Percentiles rank a stretch among this genome's conserved stretches.
Evolutionary conservation across 1,140 invertebrate genomes (phyloP).

Genomic region (Calliphora vicina): DNA sequence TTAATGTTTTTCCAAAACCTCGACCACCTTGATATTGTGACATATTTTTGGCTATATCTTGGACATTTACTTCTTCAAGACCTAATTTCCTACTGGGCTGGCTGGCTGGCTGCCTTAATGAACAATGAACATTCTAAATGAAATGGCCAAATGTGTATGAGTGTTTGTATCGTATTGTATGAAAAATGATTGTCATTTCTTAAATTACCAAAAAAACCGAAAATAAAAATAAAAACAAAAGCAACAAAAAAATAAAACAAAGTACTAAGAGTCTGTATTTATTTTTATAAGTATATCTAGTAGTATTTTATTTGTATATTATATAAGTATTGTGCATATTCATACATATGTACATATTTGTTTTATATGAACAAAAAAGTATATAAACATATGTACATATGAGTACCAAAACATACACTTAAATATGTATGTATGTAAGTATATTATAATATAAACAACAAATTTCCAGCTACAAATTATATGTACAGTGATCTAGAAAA

Average conservation of each 20-base stretch:
- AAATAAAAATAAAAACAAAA: not conserved
- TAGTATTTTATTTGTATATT: not conserved
- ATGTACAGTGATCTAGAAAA: too few relatives aligned
- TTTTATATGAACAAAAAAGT: not conserved
- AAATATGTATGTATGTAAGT: too few relatives aligned
- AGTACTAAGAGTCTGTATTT: not conserved
- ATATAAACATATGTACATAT: not conserved
- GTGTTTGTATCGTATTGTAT: not conserved
- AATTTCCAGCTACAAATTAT: too few relatives aligned
- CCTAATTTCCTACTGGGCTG: too few relatives aligned
- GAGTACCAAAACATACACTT: too few relatives aligned
- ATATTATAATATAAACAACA: too few relatives aligned
- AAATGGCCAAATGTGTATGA: not conserved
- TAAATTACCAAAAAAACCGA: constrained; percentile 12
- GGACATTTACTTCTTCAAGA: too few relatives aligned
- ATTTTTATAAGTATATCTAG: not conserved
- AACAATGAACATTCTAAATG: not conserved
- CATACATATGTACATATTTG: not conserved
- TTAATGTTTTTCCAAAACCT: too few relatives aligned
- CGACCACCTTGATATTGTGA: too few relatives aligned
- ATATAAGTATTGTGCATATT: not conserved
- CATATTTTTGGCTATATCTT: too few relatives aligned
- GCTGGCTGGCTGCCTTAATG: not conserved
- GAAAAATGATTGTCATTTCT: constrained; percentile 32
- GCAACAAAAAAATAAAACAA: not conserved